Base-by-base conservation (phyloP, 2,113 vertebrate species). In the Equus przewalskii region DNA sequence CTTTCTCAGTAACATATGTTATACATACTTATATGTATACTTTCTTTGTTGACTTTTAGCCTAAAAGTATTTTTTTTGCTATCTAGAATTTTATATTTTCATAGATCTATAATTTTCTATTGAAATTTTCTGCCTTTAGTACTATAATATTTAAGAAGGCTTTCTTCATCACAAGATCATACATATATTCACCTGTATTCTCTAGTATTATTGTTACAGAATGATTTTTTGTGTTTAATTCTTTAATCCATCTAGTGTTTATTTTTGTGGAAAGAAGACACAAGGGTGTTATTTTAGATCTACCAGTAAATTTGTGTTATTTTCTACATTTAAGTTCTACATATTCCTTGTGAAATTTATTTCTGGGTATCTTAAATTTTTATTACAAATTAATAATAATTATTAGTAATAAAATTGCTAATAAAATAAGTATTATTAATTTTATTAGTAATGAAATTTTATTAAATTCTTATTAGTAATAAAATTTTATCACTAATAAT, bases 51-150 rank as follows among this genome's bases (percentile, higher is more conserved):
- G 6, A 22, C 11, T 73, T 93, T 80, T 44, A 86, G 56, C 30
- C 41, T 6, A 28, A 89, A 56, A 30, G 24, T 12, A 1, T 51
- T 70, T 91, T 91, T 69, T 72, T 56, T 65, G 26, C 33, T 51
- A n/a, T 67, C 26, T 44, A 58, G n/a, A 85, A 69, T 80, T 90
- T 89, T 76, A 70, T 78, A 89, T 96, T 83, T 80, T 83, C 28
- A 79, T 60, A 28, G 9, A n/a, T 69, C 36, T 56, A 13, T 88
- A 88, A 70, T 62, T 94, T 82, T 96, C 49, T 88, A 36, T 54
- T 80, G 60, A 65, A 82, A n/a, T 60, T 76, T 58, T 80, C 16
- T 91, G 6, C 33, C 15, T 33, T 91, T 24, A 24, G 67, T 72
- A 9, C 44, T n/a, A 65, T 49, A 44, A 14, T 86, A 67, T 81